Percentiles rank a stretch among this genome's conserved stretches.
These are phyloP conservation scores for Calameuta filiformis DNA, from an alignment of 2,888 invertebrate species.

Conservation along the genomic window DNA sequence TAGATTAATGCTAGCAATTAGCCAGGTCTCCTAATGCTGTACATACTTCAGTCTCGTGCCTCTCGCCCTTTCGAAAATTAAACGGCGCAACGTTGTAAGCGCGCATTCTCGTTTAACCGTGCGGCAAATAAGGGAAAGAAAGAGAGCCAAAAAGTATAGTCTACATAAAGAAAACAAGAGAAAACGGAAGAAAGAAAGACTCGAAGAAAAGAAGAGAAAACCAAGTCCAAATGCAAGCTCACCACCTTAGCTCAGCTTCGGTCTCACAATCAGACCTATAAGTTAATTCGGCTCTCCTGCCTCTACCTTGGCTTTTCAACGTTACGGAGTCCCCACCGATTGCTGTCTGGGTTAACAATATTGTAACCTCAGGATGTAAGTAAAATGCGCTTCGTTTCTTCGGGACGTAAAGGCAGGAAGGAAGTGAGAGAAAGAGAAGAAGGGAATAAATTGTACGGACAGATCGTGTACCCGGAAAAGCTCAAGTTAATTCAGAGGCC, in stretches of 20 bases:
- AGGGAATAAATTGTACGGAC: slow-evolving; percentile 1
- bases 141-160: not conserved
- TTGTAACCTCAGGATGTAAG: slow-evolving; percentile 24
- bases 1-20: slow-evolving; percentile 59
- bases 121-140: not conserved
- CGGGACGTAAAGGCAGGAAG: slow-evolving; percentile 22
- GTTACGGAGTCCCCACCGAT: not conserved
- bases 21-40: slow-evolving; percentile 26
- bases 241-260: not conserved
- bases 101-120: not conserved
- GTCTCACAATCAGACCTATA: not conserved
- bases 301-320: not conserved
- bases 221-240: not conserved
- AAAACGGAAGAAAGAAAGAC: not conserved
- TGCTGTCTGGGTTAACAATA: slow-evolving; percentile 31
- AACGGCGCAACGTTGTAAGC: not conserved
- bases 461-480: slow-evolving; percentile 27
- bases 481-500: slow-evolving; percentile 38
- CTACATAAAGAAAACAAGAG: not conserved
- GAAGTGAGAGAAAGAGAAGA: not conserved
- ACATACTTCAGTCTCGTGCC: slow-evolving; percentile 7
- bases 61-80: slow-evolving; percentile 4
- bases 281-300: not conserved
- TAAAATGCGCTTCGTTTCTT: slow-evolving; percentile 35
- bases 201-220: not conserved